These are phyloP conservation scores for Drosophila nr. perissopoda DNA, from an alignment of 2,888 invertebrate genomes.

Conservation along the genomic window DNA sequence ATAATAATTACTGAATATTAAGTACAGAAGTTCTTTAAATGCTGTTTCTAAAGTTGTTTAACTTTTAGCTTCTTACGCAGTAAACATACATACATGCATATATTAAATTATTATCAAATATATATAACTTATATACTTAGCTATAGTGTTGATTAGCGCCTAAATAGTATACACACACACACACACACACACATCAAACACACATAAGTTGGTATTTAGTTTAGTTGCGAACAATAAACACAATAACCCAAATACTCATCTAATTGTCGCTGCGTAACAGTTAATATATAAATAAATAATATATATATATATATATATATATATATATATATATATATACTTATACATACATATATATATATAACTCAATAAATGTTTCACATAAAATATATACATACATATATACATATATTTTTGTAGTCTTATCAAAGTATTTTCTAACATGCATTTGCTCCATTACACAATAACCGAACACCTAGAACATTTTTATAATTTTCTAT, in stretches of 20 bases:
- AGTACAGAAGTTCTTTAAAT: conserved; percentile 46
- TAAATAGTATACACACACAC: conserved; percentile 55
- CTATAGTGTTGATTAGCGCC: conserved; percentile 65
- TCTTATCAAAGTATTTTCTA: conserved; percentile 42
- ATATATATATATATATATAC: conserved; percentile 33
- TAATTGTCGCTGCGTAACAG: conserved; percentile 56
- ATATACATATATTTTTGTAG: conserved; percentile 59
- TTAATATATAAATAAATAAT: conserved; percentile 41
- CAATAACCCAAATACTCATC: conserved; percentile 49
- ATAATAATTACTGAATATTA: conserved; percentile 36
- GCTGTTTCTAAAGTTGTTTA: conserved; percentile 60
- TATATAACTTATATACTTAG: conserved; percentile 53
- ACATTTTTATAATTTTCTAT: conserved; percentile 14
- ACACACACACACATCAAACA: conserved; percentile 31
- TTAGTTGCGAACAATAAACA: conserved; percentile 31
- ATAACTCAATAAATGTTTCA: conserved; percentile 76
- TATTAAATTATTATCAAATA: conserved; percentile 48
- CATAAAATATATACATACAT: conserved; percentile 65
- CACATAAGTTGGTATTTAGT: conserved; percentile 53
- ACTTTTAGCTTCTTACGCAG: conserved; percentile 70
- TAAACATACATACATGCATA: conserved; percentile 48
- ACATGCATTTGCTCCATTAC: conserved; percentile 31
- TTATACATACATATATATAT: conserved; percentile 41
- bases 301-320: conserved; percentile 15
- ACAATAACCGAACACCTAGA: conserved; percentile 26